phyloP scores from a whole-genome alignment of 2,113 vertebrate genomes.

The Cricetomys ansorgei region DNA sequence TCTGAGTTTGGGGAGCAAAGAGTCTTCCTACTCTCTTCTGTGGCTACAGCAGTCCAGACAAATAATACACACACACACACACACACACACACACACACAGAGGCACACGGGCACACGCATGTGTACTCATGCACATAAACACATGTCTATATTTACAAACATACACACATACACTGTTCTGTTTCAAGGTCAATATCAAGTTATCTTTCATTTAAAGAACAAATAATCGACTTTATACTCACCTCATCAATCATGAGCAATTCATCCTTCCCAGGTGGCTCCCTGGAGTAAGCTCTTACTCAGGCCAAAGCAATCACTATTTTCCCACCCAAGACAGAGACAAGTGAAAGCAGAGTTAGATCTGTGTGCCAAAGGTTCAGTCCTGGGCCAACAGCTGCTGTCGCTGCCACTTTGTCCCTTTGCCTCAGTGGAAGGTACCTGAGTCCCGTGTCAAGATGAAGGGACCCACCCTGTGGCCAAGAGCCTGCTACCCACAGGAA shows the following conservation, averaged over 20 bases:
- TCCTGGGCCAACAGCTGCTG: background rate
- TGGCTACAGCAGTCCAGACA: background rate
- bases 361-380: background rate
- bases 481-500: background rate
- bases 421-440: background rate
- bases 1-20: background rate
- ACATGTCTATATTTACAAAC: background rate
- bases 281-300: background rate
- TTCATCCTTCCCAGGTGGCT: background rate
- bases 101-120: no score
- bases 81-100: background rate
- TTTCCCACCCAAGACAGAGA: background rate
- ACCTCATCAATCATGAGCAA: background rate
- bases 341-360: constrained; percentile 9
- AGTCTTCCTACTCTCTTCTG: background rate
- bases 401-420: background rate
- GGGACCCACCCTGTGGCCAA: background rate
- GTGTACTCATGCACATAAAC: background rate
- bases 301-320: background rate
- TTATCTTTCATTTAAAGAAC: constrained; percentile 1
- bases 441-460: background rate
- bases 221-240: background rate
- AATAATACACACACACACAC: background rate
- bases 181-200: background rate
- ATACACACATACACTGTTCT: background rate